Conservation (phyloP, 2,113 vertebrate genomes). For the Rhizomys pruinosus region DNA sequence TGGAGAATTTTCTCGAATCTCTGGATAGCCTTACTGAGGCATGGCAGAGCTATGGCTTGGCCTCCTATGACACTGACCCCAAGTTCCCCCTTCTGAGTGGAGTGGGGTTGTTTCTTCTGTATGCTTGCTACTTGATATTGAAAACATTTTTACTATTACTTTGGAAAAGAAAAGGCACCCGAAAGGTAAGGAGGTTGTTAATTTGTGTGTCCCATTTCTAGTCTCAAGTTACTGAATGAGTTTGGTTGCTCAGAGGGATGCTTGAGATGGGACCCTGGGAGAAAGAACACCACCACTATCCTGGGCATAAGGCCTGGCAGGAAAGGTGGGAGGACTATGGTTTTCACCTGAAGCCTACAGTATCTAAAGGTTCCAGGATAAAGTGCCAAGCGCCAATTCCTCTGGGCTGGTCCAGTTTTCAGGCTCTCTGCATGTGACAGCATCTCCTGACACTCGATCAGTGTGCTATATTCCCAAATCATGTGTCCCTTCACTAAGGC, state of each 20-base stretch:
- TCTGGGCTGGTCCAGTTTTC: background rate
- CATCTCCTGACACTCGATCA: too few relatives aligned
- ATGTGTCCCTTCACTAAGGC: fast-evolving
- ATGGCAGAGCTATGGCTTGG: background rate
- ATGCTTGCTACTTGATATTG: background rate
- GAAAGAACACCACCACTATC: background rate
- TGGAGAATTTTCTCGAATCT: background rate
- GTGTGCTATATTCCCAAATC: background rate
- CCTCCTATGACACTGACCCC: background rate
- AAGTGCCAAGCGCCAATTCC: too few relatives aligned
- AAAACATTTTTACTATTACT: background rate
- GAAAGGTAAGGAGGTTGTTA: slow-evolving; percentile 9
- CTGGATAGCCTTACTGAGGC: background rate
- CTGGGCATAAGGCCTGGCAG: background rate
- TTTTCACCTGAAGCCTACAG: background rate
- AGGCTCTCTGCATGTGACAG: background rate
- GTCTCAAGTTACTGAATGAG: background rate
- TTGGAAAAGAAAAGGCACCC: background rate
- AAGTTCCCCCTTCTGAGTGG: background rate
- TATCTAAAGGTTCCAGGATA: background rate
- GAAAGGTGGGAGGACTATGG: background rate
- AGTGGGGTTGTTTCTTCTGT: background rate
- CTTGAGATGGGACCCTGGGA: background rate
- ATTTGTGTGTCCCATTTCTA: background rate
- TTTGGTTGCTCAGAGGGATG: background rate